Evolutionary conservation across 2,888 invertebrate species (phyloP).

Genomic region (Halocaridina rubra): DNA sequence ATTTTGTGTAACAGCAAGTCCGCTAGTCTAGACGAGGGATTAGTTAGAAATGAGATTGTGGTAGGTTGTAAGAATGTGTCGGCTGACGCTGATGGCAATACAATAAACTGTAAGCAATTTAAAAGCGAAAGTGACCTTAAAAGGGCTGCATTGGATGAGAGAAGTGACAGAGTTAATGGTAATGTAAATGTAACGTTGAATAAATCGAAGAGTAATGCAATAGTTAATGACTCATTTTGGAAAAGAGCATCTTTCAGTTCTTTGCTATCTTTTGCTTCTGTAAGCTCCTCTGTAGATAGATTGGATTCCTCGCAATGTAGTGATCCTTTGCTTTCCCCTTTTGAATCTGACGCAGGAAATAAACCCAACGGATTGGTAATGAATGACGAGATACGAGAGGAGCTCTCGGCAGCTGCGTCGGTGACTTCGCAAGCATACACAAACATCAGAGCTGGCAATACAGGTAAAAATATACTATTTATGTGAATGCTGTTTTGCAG

Average conservation of each 20-base stretch:
- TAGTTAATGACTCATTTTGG: no score
- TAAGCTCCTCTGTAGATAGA: no score
- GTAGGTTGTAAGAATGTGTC: no score
- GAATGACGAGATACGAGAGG: slow-evolving; percentile 84
- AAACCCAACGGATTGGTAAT: slow-evolving; percentile 76
- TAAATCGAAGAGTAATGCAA: no score
- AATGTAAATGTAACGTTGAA: no score
- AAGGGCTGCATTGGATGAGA: no score
- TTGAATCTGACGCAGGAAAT: slow-evolving; percentile 22
- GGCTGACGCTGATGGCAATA: no score
- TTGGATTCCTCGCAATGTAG: neutral
- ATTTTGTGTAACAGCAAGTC: neutral
- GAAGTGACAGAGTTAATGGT: no score
- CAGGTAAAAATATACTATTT: slow-evolving; percentile 43
- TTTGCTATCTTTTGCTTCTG: no score
- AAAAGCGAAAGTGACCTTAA: neutral
- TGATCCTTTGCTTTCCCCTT: neutral
- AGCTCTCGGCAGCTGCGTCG: slow-evolving; percentile 83
- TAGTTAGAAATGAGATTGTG: neutral
- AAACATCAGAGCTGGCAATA: slow-evolving; percentile 55
- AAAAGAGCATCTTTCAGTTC: no score
- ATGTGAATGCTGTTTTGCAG: no score
- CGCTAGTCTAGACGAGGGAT: neutral
- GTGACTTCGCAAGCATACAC: slow-evolving; percentile 86
- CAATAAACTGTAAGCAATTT: no score